A percentile compares a stretch with the other conserved stretches of the same genome.
phyloP scores from a whole-genome alignment of 2,797 vertebrate genomes.

The Triplophysa bombifrons region DNA sequence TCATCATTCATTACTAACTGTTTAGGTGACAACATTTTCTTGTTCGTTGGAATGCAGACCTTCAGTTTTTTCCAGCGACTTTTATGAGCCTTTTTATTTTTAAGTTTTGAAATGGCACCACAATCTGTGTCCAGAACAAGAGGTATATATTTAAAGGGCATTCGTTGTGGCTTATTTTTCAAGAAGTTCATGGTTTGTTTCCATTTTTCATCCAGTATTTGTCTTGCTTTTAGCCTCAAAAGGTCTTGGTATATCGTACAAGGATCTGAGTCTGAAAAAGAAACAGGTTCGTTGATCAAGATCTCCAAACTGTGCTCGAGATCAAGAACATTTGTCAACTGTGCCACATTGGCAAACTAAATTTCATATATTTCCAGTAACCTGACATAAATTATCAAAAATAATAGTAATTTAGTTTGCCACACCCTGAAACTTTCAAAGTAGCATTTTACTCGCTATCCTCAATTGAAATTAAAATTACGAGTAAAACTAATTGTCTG shows the following conservation, averaged over 20 bases:
- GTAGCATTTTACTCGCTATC: too few species aligned
- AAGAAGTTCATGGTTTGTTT: constrained; percentile 40
- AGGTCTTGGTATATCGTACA: constrained; percentile 40
- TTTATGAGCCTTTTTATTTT: constrained; percentile 51
- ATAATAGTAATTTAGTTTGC: too few species aligned
- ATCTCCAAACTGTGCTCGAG: not conserved
- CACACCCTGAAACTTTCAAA: too few species aligned
- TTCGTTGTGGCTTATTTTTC: constrained; percentile 34
- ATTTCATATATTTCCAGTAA: too few species aligned
- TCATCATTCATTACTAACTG: constrained; percentile 49
- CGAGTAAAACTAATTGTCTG: not conserved
- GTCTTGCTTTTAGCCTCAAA: constrained; percentile 42
- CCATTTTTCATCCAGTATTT: constrained; percentile 49
- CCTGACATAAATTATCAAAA: too few species aligned
- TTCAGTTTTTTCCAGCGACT: constrained; percentile 50
- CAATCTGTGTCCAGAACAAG: constrained; percentile 52
- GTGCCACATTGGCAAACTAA: too few species aligned
- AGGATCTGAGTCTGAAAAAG: constrained; percentile 35
- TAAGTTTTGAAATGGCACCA: constrained; percentile 31
- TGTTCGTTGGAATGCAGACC: constrained; percentile 47
- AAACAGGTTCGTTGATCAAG: constrained; percentile 2
- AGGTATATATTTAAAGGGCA: constrained; percentile 48
- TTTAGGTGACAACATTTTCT: constrained; percentile 39
- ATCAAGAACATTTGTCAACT: not conserved
- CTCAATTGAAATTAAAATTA: too few species aligned